A percentile compares a stretch with the other conserved stretches of the same genome.
Evolutionary conservation across 2,113 vertebrate species (phyloP).

Genomic region (Ranitomeya variabilis): DNA sequence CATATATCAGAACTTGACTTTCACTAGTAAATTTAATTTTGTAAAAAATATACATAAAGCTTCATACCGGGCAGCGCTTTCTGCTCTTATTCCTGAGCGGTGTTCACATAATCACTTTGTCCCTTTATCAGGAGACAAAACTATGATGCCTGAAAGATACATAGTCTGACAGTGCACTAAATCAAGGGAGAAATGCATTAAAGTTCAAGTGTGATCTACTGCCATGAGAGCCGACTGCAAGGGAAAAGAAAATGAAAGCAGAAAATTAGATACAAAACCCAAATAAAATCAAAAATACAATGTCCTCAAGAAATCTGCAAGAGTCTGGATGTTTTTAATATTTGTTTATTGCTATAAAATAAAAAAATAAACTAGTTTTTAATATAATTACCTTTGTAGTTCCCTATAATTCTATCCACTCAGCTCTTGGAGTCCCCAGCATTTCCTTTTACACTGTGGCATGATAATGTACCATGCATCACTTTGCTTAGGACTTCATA

Average conservation of each 20-base stretch:
- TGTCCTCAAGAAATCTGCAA: background rate
- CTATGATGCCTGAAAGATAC: conserved; percentile 20
- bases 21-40: background rate
- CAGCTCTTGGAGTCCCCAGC: too few relatives aligned
- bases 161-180: conserved; percentile 7
- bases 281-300: background rate
- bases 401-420: background rate
- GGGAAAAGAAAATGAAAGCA: background rate
- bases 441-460: too few relatives aligned
- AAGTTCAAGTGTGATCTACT: conserved; percentile 4
- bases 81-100: background rate
- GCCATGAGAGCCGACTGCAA: background rate
- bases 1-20: background rate
- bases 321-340: background rate
- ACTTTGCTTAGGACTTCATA: background rate
- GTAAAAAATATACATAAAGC: background rate
- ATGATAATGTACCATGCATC: too few relatives aligned
- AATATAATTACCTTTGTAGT: background rate
- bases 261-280: background rate
- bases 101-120: background rate
- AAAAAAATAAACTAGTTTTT: background rate
- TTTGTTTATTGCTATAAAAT: background rate
- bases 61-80: too few relatives aligned
- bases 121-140: conserved; percentile 7
- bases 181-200: conserved; percentile 14